Evolutionary conservation across 1,140 invertebrate species (phyloP).

Genomic region (Dufourea novaeangliae): DNA sequence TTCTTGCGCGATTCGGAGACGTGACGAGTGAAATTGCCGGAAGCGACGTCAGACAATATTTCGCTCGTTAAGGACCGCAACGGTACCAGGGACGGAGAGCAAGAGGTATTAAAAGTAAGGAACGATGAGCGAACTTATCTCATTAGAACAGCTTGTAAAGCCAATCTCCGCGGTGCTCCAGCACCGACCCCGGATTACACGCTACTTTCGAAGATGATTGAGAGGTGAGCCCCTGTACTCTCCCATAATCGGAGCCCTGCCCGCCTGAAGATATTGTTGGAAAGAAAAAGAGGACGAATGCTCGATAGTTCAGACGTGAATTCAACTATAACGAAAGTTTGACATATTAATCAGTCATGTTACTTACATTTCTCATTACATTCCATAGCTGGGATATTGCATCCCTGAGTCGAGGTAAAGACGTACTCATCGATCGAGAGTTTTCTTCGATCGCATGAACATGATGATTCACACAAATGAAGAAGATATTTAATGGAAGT

Average conservation of each 20-base stretch:
- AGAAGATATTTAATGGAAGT: too few species aligned
- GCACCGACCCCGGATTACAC: conserved; percentile 58
- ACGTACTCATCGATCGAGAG: too few species aligned
- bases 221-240: conserved; percentile 59
- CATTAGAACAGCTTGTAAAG: conserved; percentile 73
- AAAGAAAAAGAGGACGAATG: conserved; percentile 1
- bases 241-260: conserved; percentile 46
- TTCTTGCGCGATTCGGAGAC: conserved; percentile 35
- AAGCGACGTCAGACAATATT: conserved; percentile 66
- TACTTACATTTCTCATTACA: not conserved
- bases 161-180: conserved; percentile 65
- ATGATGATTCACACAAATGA: too few species aligned
- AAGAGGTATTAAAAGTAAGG: conserved; percentile 73
- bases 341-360: conserved; percentile 6
- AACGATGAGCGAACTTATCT: conserved; percentile 72
- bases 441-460: too few species aligned
- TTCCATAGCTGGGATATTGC: too few species aligned
- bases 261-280: too few species aligned
- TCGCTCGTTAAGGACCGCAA: conserved; percentile 62
- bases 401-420: too few species aligned
- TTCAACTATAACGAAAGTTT: conserved; percentile 4
- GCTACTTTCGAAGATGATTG: conserved; percentile 67
- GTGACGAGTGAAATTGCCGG: conserved; percentile 61
- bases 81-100: conserved; percentile 41
- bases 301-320: not conserved